These are phyloP conservation scores for Candidula unifasciata DNA, from an alignment of 2,888 invertebrate species.

Conservation along the genomic window DNA sequence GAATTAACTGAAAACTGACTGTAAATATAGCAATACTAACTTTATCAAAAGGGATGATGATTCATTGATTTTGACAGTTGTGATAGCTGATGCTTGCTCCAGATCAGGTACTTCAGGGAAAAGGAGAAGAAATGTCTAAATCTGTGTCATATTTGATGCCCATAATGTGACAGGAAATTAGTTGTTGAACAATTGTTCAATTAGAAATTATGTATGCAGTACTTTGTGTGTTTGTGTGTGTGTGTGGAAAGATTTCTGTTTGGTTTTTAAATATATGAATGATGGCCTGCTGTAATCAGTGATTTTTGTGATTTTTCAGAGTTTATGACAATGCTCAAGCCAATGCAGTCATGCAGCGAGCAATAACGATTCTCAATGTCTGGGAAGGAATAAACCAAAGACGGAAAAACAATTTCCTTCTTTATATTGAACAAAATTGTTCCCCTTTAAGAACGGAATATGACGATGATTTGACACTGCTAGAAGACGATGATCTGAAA, in stretches of 20 bases:
- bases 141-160: background rate
- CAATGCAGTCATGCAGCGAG: constrained; percentile 77
- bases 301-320: constrained; percentile 58
- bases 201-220: background rate
- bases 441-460: constrained; percentile 71
- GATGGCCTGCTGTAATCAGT: background rate
- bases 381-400: constrained; percentile 71
- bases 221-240: background rate
- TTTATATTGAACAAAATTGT: constrained; percentile 64
- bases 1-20: too few species aligned
- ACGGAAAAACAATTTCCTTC: constrained; percentile 63
- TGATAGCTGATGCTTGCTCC: too few species aligned
- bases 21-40: too few species aligned
- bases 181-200: background rate
- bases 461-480: constrained; percentile 74
- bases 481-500: constrained; percentile 71
- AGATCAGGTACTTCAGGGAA: too few species aligned
- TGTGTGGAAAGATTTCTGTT: too few species aligned
- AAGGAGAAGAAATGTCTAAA: too few species aligned
- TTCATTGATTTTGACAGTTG: too few species aligned
- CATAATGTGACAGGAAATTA: background rate
- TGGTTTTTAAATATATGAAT: background rate
- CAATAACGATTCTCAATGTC: constrained; percentile 72
- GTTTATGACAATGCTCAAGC: constrained; percentile 77
- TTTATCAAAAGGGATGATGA: too few species aligned